Percentiles rank a stretch among this genome's conserved stretches.
Evolutionary conservation across 2,888 invertebrate genomes (phyloP).

Genomic region (Azorinus chamasolen): DNA sequence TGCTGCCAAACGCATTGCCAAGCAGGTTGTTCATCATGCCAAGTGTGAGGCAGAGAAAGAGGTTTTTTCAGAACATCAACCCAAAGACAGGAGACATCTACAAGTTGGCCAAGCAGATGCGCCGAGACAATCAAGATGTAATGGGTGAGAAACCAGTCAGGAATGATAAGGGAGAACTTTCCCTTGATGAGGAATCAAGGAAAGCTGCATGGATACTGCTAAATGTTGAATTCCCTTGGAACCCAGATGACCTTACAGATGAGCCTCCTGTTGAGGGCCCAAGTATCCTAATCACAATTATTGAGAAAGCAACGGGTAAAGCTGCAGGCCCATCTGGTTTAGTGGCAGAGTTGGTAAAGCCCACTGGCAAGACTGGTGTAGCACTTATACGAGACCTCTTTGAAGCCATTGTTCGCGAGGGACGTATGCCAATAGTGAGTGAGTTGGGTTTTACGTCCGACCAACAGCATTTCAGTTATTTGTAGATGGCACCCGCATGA

Average conservation of each 20-base stretch:
- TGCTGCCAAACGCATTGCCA: not conserved
- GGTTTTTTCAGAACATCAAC: not conserved
- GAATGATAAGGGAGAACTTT: no score
- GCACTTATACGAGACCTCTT: not conserved
- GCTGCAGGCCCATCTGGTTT: no score
- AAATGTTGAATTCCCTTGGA: no score
- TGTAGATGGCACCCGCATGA: no score
- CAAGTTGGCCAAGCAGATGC: no score
- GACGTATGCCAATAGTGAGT: not conserved
- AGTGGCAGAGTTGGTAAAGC: not conserved
- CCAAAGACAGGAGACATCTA: constrained; percentile 9
- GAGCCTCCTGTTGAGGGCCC: no score
- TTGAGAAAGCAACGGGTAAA: not conserved
- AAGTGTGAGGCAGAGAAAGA: not conserved
- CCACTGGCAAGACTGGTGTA: not conserved
- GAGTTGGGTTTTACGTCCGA: no score
- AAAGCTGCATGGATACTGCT: not conserved
- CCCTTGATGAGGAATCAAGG: constrained; percentile 1
- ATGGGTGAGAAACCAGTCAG: no score
- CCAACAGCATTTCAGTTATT: no score
- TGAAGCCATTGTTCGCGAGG: not conserved
- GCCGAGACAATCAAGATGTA: no score
- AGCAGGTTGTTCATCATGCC: constrained; percentile 3
- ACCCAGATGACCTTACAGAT: no score
- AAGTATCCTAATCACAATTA: no score